These are phyloP conservation scores for Spicauda simplicius DNA, from an alignment of 2,888 invertebrate species.

Conservation along the genomic window DNA sequence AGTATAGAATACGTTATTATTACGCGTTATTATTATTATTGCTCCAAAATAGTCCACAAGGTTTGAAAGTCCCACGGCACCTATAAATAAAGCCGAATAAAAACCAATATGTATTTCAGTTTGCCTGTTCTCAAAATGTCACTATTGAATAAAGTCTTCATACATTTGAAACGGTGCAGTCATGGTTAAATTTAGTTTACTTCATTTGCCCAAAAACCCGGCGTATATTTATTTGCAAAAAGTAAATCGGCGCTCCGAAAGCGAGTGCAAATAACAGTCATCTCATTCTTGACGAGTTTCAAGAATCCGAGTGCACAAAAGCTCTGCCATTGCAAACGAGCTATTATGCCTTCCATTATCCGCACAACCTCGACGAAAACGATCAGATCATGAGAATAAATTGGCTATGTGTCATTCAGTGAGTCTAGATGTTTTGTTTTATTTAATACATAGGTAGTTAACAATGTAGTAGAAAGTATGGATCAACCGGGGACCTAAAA, in stretches of 20 bases:
- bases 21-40: too few species aligned
- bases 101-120: too few species aligned
- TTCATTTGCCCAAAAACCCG: background rate
- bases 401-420: background rate
- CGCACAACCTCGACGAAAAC: background rate
- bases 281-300: background rate
- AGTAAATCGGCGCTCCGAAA: background rate
- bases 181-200: background rate
- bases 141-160: background rate
- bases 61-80: too few species aligned
- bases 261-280: conserved; percentile 3
- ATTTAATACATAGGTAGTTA: too few species aligned
- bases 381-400: background rate
- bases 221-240: background rate
- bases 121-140: too few species aligned
- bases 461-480: too few species aligned
- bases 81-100: too few species aligned
- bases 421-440: too few species aligned
- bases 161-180: background rate
- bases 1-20: too few species aligned
- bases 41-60: too few species aligned
- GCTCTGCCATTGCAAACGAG: background rate
- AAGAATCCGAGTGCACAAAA: background rate
- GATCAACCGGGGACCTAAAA: too few species aligned
- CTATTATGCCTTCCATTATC: background rate